Percentiles rank a stretch among this genome's conserved stretches.
phyloP scores from a whole-genome alignment of 92 coral and sea anemone species.

The Porites lobata region DNA sequence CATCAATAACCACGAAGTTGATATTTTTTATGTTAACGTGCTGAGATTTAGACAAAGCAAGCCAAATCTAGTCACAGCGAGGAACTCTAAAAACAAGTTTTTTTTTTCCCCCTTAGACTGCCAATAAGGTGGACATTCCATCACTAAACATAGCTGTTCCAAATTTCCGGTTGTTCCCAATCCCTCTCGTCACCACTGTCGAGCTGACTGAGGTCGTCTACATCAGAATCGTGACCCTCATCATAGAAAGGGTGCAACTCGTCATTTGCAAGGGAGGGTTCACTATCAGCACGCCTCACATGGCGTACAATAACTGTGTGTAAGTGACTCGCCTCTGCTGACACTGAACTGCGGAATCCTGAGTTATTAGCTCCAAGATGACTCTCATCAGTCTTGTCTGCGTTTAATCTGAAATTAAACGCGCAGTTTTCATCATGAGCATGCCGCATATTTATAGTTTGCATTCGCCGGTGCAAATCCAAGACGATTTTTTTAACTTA shows the following conservation, averaged over 20 bases:
- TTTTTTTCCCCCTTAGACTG: not conserved
- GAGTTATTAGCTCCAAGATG: not conserved
- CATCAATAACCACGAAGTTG: too few species aligned
- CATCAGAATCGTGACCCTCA: conserved; percentile 71
- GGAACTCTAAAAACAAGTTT: too few species aligned
- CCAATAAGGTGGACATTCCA: not conserved
- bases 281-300: conserved; percentile 49
- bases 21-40: too few species aligned
- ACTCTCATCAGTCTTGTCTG: not conserved
- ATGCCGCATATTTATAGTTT: too few species aligned
- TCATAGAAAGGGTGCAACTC: conserved; percentile 34
- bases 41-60: too few species aligned
- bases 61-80: too few species aligned
- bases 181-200: conserved; percentile 60
- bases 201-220: conserved; percentile 63
- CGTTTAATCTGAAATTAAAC: not conserved
- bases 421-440: too few species aligned
- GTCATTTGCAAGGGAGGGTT: conserved; percentile 9
- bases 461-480: too few species aligned
- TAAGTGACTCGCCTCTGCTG: conserved; percentile 17
- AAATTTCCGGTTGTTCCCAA: conserved; percentile 19
- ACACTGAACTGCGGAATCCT: not conserved
- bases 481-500: too few species aligned
- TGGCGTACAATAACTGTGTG: conserved; percentile 45
- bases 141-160: not conserved